Evolutionary conservation across 2,888 invertebrate species (phyloP).

Genomic region (Oxystoma pomonae): DNA sequence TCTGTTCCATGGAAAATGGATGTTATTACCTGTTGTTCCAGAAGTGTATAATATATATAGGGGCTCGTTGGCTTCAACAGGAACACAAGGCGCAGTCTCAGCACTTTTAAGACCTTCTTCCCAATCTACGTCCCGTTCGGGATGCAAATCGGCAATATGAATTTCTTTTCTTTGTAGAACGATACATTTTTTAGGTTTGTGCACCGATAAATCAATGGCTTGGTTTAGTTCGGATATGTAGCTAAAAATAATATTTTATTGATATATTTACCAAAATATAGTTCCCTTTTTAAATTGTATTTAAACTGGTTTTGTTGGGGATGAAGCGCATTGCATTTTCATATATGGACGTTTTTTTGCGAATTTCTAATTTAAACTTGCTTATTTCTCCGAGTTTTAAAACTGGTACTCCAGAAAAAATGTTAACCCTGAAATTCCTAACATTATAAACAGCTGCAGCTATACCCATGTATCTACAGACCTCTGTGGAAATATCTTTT

Average conservation of each 20-base stretch:
- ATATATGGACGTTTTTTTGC: too few relatives aligned
- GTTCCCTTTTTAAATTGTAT: too few relatives aligned
- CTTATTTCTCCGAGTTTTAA: conserved; percentile 1
- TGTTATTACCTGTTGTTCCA: conserved; percentile 70
- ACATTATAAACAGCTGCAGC: too few relatives aligned
- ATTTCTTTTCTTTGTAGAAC: conserved; percentile 76
- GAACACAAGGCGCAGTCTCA: conserved; percentile 72
- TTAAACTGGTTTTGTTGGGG: too few relatives aligned
- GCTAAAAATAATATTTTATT: too few relatives aligned
- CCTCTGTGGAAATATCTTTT: too few relatives aligned
- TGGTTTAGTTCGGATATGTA: conserved; percentile 81
- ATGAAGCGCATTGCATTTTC: too few relatives aligned
- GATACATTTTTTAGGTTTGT: conserved; percentile 75
- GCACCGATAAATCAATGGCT: conserved; percentile 68
- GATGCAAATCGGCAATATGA: conserved; percentile 58
- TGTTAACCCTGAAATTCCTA: too few relatives aligned
- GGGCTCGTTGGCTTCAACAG: conserved; percentile 85
- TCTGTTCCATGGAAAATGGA: too few relatives aligned
- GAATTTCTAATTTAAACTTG: too few relatives aligned
- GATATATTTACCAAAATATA: too few relatives aligned
- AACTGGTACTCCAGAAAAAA: background rate
- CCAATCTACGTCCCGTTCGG: conserved; percentile 73
- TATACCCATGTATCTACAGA: too few relatives aligned
- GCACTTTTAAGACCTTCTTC: conserved; percentile 63
- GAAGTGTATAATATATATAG: conserved; percentile 92